Evolutionary conservation across 2,797 vertebrate species (phyloP).

Genomic region (Melanotaenia trifasciata): DNA sequence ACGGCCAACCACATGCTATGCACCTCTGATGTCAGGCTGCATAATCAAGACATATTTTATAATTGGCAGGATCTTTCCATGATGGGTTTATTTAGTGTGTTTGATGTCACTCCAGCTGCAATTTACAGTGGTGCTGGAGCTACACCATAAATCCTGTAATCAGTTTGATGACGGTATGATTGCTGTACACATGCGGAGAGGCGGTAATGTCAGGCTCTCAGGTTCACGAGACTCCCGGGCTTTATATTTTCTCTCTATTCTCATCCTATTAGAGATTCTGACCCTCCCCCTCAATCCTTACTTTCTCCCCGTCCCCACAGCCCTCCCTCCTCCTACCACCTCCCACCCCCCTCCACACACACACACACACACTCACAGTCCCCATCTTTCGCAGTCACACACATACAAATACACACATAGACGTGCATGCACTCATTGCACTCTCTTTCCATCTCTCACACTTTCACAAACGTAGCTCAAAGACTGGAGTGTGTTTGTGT

Average conservation of each 20-base stretch:
- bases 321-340: slow-evolving; percentile 45
- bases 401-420: slow-evolving; percentile 46
- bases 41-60: slow-evolving; percentile 53
- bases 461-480: slow-evolving; percentile 66
- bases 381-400: slow-evolving; percentile 44
- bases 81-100: slow-evolving; percentile 56
- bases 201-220: slow-evolving; percentile 77
- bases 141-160: slow-evolving; percentile 68
- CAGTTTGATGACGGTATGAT: slow-evolving; percentile 78
- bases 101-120: slow-evolving; percentile 63
- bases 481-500: slow-evolving; percentile 61
- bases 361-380: slow-evolving; percentile 36
- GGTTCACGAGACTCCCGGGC: slow-evolving; percentile 79
- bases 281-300: slow-evolving; percentile 83
- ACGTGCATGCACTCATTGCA: slow-evolving; percentile 72
- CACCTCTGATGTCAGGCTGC: slow-evolving; percentile 52
- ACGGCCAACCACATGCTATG: slow-evolving; percentile 18
- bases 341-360: slow-evolving; percentile 25
- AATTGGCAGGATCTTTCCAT: slow-evolving; percentile 50
- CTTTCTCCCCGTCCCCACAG: slow-evolving; percentile 65
- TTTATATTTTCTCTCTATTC: slow-evolving; percentile 81
- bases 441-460: slow-evolving; percentile 70
- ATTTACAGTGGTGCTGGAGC: slow-evolving; percentile 58
- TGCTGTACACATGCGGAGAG: slow-evolving; percentile 70
- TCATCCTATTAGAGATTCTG: slow-evolving; percentile 83